These are phyloP conservation scores for Epiblema foenella DNA, from an alignment of 2,888 invertebrate species.

Conservation along the genomic window DNA sequence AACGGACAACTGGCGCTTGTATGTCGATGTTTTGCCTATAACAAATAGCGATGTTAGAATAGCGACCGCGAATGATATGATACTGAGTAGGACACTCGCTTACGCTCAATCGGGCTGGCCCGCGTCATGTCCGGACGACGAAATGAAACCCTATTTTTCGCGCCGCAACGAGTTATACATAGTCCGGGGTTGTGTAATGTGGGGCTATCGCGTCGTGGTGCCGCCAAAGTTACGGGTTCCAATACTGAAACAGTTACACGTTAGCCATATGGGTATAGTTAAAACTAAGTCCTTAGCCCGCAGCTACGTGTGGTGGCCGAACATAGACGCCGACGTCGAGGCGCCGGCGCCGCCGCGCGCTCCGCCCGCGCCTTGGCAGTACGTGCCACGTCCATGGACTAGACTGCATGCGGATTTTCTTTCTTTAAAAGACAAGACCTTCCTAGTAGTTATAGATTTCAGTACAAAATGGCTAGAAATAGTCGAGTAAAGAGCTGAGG, in stretches of 20 bases:
- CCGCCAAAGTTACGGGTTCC: neutral
- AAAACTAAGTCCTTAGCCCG: conserved; percentile 9
- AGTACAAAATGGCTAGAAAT: too few relatives aligned
- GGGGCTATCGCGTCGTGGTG: conserved; percentile 5
- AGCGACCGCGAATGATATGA: too few relatives aligned
- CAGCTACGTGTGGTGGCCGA: conserved; percentile 16
- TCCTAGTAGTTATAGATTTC: too few relatives aligned
- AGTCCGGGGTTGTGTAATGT: conserved; percentile 28
- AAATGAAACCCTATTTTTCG: conserved; percentile 18
- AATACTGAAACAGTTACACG: neutral
- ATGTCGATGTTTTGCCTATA: too few relatives aligned
- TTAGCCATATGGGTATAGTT: conserved; percentile 14
- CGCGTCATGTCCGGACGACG: neutral
- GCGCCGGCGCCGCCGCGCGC: too few relatives aligned
- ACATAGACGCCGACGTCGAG: neutral
- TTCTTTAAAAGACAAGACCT: too few relatives aligned
- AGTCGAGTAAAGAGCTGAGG: too few relatives aligned
- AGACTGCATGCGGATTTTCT: too few relatives aligned
- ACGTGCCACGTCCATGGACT: too few relatives aligned
- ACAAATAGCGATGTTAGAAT: too few relatives aligned
- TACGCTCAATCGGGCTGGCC: conserved; percentile 34
- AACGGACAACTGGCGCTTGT: too few relatives aligned
- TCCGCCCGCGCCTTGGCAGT: too few relatives aligned
- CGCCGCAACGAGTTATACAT: conserved; percentile 23
- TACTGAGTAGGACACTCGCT: neutral